Conservation (phyloP, 2,113 vertebrate genomes). For the Phycodurus eques region DNA sequence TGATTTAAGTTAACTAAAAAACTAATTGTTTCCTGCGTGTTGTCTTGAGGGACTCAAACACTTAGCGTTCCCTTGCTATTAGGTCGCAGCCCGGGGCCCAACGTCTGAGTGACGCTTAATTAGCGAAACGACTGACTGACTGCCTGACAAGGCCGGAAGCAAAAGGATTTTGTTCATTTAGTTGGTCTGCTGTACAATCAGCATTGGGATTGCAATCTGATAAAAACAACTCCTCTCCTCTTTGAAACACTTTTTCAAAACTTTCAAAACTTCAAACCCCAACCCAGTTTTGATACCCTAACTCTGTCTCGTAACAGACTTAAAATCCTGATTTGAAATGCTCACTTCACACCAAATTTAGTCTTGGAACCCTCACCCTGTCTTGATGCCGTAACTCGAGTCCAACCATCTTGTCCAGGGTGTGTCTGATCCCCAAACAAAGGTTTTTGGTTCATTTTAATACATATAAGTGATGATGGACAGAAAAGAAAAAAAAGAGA, state of each 20-base stretch:
- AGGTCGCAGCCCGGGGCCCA: conserved; percentile 28
- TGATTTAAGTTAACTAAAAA: not conserved
- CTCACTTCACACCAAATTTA: not conserved
- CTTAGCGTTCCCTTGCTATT: not conserved
- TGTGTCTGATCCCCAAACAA: not conserved
- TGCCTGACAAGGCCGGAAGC: not conserved
- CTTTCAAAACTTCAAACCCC: too few species aligned
- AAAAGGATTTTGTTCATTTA: not conserved
- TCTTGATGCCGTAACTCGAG: not conserved
- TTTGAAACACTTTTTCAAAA: too few species aligned
- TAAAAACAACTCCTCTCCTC: too few species aligned
- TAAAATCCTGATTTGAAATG: not conserved
- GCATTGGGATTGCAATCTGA: not conserved
- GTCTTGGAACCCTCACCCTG: not conserved
- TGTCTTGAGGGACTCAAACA: not conserved
- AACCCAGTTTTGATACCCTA: not conserved
- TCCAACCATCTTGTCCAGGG: not conserved
- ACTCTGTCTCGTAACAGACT: not conserved
- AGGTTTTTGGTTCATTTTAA: not conserved
- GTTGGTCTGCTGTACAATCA: not conserved
- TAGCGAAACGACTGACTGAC: conserved; percentile 24
- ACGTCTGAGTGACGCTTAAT: conserved; percentile 49
- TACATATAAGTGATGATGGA: conserved; percentile 33
- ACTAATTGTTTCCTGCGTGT: not conserved
- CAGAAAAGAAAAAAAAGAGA: conserved; percentile 7